A percentile compares a stretch with the other conserved stretches of the same genome.
Evolutionary conservation across 2,888 invertebrate genomes (phyloP).

Genomic region (Gymnosoma rotundatum): DNA sequence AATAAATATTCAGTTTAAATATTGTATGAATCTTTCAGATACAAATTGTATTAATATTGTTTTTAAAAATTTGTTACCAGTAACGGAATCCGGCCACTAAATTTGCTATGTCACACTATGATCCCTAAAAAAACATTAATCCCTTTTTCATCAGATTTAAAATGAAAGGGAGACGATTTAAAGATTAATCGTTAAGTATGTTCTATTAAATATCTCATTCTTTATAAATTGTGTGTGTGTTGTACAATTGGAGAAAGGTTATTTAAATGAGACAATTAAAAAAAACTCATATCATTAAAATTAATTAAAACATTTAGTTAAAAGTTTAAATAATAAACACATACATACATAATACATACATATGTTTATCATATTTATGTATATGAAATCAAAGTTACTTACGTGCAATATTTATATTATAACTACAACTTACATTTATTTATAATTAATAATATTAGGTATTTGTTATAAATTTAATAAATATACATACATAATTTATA

Average conservation of each 20-base stretch:
- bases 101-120: no score
- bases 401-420: slow-evolving; percentile 65
- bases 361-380: slow-evolving; percentile 14
- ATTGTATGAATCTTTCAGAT: no score
- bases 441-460: slow-evolving; percentile 39
- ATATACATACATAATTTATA: slow-evolving; percentile 12
- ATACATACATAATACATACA: slow-evolving; percentile 4
- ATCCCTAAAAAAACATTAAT: no score
- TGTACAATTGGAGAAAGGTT: slow-evolving; percentile 2
- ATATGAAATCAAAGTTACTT: slow-evolving; percentile 67
- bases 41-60: no score
- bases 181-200: slow-evolving; percentile 20
- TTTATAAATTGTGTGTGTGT: background rate
- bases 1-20: no score
- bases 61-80: no score
- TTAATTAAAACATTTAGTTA: slow-evolving; percentile 15
- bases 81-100: no score
- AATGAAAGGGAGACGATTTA: background rate
- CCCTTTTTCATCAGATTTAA: background rate
- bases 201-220: background rate
- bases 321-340: background rate
- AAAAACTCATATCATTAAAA: slow-evolving; percentile 35
- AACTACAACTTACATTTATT: slow-evolving; percentile 30
- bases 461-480: slow-evolving; percentile 41
- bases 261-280: slow-evolving; percentile 11